Percentiles rank a stretch among this genome's conserved stretches.
Conservation (phyloP, 2,797 vertebrate genomes). For the Arrhamphus sclerolepis region DNA sequence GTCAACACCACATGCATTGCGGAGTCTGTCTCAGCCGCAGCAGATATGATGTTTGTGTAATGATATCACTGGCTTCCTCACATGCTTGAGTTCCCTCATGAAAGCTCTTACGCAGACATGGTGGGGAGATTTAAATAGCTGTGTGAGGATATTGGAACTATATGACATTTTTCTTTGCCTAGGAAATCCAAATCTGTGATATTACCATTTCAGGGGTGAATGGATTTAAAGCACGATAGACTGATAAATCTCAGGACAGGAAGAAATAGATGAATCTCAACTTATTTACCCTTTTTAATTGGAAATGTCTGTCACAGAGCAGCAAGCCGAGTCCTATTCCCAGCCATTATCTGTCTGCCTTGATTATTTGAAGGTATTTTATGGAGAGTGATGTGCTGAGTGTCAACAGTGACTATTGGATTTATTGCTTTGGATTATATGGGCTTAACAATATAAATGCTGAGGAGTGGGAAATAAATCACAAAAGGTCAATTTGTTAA, state of each 20-base stretch:
- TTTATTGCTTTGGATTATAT: constrained; percentile 57
- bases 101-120: constrained; percentile 42
- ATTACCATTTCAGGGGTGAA: constrained; percentile 71
- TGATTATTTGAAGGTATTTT: constrained; percentile 72
- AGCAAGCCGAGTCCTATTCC: constrained; percentile 62
- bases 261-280: constrained; percentile 74
- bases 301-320: constrained; percentile 80
- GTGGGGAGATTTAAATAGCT: constrained; percentile 47
- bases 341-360: constrained; percentile 70
- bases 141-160: constrained; percentile 44
- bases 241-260: constrained; percentile 69
- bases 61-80: constrained; percentile 23
- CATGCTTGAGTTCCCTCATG: constrained; percentile 29
- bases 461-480: constrained; percentile 41
- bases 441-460: constrained; percentile 56
- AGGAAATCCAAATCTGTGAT: constrained; percentile 63
- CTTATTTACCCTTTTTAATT: constrained; percentile 82
- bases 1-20: too few relatives aligned
- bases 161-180: constrained; percentile 56
- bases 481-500: constrained; percentile 57
- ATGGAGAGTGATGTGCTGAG: constrained; percentile 60
- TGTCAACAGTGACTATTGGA: constrained; percentile 60
- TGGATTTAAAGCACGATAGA: constrained; percentile 68
- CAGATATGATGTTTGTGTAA: constrained; percentile 23
- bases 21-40: neutral